phyloP scores from a whole-genome alignment of 2,888 invertebrate genomes.

The Nephrotoma guestfalica region DNA sequence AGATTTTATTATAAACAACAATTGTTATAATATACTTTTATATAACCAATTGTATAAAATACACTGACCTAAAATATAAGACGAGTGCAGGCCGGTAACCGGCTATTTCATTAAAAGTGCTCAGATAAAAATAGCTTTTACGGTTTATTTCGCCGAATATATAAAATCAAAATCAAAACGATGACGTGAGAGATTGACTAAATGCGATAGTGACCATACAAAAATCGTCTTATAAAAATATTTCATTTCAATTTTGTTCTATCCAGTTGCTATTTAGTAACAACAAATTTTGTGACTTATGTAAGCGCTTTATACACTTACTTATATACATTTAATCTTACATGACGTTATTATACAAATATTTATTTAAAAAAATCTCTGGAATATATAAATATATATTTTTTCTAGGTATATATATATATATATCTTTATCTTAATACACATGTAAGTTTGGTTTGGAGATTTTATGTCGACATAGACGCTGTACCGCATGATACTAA shows the following conservation, averaged over 20 bases:
- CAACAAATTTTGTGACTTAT: not conserved
- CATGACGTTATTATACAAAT: not conserved
- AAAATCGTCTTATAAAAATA: not conserved
- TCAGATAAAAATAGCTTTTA: not conserved
- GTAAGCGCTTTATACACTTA: not conserved
- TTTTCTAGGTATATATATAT: not conserved
- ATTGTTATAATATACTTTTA: not conserved
- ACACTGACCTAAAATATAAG: not conserved
- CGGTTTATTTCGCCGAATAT: not conserved
- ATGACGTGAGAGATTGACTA: not conserved
- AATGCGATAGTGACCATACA: not conserved
- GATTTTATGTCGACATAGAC: not conserved
- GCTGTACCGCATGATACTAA: not conserved
- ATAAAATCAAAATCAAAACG: not conserved
- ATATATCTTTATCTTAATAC: not conserved
- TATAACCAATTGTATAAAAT: not conserved
- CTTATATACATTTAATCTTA: not conserved
- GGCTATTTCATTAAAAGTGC: not conserved
- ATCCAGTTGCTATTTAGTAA: not conserved
- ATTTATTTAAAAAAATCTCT: not conserved
- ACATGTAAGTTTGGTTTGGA: not conserved
- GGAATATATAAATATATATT: not conserved
- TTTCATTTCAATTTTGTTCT: not conserved
- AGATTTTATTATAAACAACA: not conserved
- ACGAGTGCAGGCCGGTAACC: not conserved